A percentile compares a stretch with the other conserved stretches of the same genome.
Evolutionary conservation across 2,113 vertebrate genomes (phyloP).

Genomic region (Xyrauchen texanus): DNA sequence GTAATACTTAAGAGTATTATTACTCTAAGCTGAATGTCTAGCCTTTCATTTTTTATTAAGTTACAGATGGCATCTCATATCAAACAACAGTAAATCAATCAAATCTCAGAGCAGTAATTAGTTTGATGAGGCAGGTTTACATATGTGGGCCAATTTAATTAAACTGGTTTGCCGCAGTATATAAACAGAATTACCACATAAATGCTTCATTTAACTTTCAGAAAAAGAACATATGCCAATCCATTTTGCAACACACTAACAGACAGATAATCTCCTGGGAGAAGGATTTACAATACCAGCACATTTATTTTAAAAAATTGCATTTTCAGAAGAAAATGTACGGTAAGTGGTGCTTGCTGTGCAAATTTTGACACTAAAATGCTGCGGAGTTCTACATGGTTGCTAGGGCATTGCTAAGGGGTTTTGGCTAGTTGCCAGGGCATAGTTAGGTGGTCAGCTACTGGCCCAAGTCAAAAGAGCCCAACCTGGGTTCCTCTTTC

Average conservation of each 20-base stretch:
- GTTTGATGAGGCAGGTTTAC: not conserved
- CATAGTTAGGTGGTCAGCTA: no score
- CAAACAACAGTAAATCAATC: constrained; percentile 16
- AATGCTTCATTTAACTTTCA: constrained; percentile 15
- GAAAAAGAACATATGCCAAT: not conserved
- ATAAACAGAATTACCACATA: constrained; percentile 5
- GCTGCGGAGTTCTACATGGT: no score
- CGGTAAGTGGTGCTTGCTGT: no score
- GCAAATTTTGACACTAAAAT: no score
- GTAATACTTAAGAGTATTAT: no score
- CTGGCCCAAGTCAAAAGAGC: no score
- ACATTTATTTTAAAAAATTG: not conserved
- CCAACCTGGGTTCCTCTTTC: no score
- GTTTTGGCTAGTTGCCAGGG: no score
- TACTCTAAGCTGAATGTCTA: not conserved
- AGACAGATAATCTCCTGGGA: not conserved
- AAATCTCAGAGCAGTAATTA: constrained; percentile 19
- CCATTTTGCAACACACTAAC: not conserved
- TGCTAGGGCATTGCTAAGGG: no score
- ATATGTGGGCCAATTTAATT: constrained; percentile 11
- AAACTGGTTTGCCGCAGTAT: not conserved
- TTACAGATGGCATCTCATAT: not conserved
- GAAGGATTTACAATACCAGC: not conserved
- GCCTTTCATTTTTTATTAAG: constrained; percentile 11
- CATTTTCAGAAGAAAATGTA: not conserved